Evolutionary conservation across 1,140 invertebrate species (phyloP).

Genomic region (Trichonephila clavata): DNA sequence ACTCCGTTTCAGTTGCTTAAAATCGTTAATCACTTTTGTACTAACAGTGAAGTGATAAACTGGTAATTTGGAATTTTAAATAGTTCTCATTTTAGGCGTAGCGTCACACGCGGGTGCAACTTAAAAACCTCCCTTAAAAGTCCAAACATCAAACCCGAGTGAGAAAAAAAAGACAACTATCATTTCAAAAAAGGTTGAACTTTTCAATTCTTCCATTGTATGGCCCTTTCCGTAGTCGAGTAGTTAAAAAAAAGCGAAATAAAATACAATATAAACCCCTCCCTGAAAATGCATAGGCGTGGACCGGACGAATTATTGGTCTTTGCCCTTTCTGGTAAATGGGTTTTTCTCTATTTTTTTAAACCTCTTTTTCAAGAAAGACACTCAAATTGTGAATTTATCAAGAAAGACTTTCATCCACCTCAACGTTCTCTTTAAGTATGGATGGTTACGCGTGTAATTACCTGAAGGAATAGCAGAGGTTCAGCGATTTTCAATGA

Average conservation of each 20-base stretch:
- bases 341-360: neutral
- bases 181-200: neutral
- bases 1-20: no score
- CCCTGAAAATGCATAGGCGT: neutral
- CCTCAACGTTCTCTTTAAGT: neutral
- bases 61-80: no score
- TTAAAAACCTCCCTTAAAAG: neutral
- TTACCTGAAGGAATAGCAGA: neutral
- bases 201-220: neutral
- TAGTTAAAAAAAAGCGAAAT: neutral
- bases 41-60: no score
- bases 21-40: no score
- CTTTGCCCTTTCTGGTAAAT: neutral
- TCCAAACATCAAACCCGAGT: neutral
- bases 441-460: neutral
- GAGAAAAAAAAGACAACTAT: neutral
- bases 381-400: neutral
- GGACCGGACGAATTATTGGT: neutral
- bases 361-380: neutral
- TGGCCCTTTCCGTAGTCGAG: neutral
- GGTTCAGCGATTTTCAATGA: neutral
- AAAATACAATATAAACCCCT: neutral
- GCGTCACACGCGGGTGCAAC: neutral
- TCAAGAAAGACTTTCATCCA: neutral
- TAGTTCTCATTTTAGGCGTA: neutral